Percentiles rank a stretch among this genome's conserved stretches.
These are phyloP conservation scores for Falco cherrug DNA, from an alignment of 2,797 vertebrate species.

Conservation along the genomic window DNA sequence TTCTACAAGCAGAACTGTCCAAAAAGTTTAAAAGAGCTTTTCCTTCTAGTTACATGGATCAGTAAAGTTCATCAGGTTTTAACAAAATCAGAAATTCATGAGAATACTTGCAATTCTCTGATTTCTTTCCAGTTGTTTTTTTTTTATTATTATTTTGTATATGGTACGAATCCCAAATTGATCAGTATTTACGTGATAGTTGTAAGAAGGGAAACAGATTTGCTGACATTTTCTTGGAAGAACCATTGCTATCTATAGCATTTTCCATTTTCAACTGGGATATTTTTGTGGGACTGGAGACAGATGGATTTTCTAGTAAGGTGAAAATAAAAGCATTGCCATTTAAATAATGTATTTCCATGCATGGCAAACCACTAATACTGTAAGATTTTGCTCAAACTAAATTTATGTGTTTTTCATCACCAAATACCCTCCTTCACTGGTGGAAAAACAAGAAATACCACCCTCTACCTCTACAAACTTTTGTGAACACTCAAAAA, in stretches of 20 bases:
- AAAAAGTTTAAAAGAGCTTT: neutral
- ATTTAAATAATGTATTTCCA: neutral
- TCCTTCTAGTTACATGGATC: neutral
- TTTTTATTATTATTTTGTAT: neutral
- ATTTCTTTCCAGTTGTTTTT: neutral
- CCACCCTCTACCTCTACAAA: neutral
- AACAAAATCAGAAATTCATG: rapidly evolving
- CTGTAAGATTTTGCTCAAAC: neutral
- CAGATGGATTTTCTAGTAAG: constrained; percentile 31
- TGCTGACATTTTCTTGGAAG: constrained; percentile 16
- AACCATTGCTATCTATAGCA: neutral
- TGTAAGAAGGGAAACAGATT: neutral
- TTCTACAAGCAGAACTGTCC: neutral
- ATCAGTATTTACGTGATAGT: neutral
- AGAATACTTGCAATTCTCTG: rapidly evolving
- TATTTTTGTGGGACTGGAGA: neutral
- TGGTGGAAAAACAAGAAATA: neutral
- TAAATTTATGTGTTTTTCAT: neutral
- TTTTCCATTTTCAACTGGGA: constrained; percentile 38
- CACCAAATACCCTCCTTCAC: neutral
- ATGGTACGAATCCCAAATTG: rapidly evolving
- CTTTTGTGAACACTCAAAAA: neutral
- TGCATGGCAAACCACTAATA: neutral
- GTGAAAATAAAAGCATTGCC: neutral
- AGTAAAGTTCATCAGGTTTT: neutral